Base-by-base conservation (phyloP, 1,140 invertebrate species). In the Dufourea novaeangliae region DNA sequence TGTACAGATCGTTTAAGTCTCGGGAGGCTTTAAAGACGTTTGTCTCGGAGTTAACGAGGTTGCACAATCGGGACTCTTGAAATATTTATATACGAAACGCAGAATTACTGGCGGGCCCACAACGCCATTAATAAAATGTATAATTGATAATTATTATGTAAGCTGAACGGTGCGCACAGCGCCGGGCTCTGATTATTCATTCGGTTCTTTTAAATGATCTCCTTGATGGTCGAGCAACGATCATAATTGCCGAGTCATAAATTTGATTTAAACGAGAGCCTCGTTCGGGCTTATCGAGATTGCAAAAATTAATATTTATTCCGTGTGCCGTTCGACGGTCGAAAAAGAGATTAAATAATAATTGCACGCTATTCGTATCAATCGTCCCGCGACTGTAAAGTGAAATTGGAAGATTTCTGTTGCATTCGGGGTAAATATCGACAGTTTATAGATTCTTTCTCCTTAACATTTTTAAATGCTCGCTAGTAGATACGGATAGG, bases 61-160 rank as follows among this genome's bases (percentile, higher is more conserved):
- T 75, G 39, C 29, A 41, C 50, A 67, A 75, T 57, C 52, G 41
- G 29, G 17, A 59, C 17, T 32, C 54, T 6, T 17, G 8, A 34
- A 5, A n/a, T 27, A n/a, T n/a, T n/a, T n/a, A n/a, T n/a, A 37
- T 10, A n/a, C 32, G 32, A 22, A 25, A 32, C 4, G 12, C 27
- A 8, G 7, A 29, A 75, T 39, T 29, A 17, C 29, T 27, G 0
- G 5, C 17, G 6, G 25, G 56, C n/a, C 34, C n/a, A n/a, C n/a
- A n/a, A 25, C 5, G 37, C 44, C 5, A n/a, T 46, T 75, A 68
- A 67, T 75, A 75, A 75, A 67, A 39, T n/a, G 1, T 29, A 34
- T 74, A 67, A 67, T 74, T 74, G 37, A n/a, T 34, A 34, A 37
- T 22, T 22, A 67, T 67, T 67, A 39, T 32, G 37, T 25, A 41